Evolutionary conservation across 2,797 vertebrate genomes (phyloP).

Genomic region (Antennarius maculatus): DNA sequence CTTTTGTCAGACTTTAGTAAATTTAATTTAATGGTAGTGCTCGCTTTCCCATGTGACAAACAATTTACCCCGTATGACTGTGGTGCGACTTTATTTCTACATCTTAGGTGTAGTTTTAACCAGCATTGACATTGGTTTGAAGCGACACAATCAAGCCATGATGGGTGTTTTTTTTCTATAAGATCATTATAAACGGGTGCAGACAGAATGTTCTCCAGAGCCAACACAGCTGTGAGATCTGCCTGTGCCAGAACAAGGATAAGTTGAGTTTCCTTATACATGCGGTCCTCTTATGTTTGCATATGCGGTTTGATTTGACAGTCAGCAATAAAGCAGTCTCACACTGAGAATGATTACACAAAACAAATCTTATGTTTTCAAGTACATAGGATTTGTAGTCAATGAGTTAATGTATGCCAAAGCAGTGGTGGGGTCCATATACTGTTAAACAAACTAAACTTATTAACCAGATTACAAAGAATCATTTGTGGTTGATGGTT

Average conservation of each 20-base stretch:
- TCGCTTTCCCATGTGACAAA: no score
- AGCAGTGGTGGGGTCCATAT: neutral
- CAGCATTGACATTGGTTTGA: no score
- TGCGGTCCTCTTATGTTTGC: neutral
- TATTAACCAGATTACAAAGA: conserved; percentile 1
- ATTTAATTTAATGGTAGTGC: no score
- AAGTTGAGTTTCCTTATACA: neutral
- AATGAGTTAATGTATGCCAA: neutral
- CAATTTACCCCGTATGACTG: no score
- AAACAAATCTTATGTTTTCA: neutral
- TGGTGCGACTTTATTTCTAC: no score
- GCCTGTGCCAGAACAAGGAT: neutral
- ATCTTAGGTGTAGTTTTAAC: no score
- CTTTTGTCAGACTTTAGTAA: no score
- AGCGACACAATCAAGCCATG: no score
- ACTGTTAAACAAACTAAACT: neutral
- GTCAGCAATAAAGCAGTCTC: neutral
- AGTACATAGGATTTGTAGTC: conserved; percentile 1
- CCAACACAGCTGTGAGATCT: neutral
- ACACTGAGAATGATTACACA: neutral
- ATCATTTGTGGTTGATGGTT: neutral
- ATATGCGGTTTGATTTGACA: neutral
- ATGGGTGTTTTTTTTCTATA: no score
- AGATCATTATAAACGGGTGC: no score
- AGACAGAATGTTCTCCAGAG: no score